Percentiles rank a stretch among this genome's conserved stretches.
Evolutionary conservation across 2,113 vertebrate species (phyloP).

Genomic region (Rhea americana): DNA sequence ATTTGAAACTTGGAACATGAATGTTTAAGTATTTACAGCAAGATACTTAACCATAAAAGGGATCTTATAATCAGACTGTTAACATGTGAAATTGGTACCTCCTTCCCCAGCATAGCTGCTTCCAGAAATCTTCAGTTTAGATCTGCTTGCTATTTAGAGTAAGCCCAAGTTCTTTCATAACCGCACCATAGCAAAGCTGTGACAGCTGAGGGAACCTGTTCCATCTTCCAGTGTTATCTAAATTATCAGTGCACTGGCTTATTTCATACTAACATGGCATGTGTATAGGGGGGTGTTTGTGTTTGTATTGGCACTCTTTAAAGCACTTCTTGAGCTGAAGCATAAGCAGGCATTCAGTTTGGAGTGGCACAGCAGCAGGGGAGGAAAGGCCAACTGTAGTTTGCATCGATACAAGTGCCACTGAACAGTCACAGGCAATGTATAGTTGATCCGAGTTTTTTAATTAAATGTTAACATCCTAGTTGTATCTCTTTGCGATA

Average conservation of each 20-base stretch:
- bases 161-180: neutral
- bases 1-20: neutral
- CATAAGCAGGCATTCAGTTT: neutral
- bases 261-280: fast-evolving
- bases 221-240: neutral
- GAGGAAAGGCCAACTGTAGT: neutral
- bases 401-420: neutral
- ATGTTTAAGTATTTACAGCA: neutral
- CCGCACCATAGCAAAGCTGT: neutral
- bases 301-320: neutral
- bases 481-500: fast-evolving
- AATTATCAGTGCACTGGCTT: neutral
- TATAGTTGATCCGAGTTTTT: neutral
- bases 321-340: neutral
- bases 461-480: neutral
- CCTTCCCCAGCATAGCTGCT: neutral
- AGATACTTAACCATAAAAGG: neutral
- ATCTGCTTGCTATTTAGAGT: neutral
- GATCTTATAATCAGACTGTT: neutral
- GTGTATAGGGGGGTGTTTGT: neutral
- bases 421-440: neutral
- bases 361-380: fast-evolving
- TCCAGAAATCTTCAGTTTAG: neutral
- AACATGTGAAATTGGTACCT: fast-evolving
- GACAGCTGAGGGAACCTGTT: neutral